Conservation (phyloP, 2,113 vertebrate genomes). For the Gobio gobio region DNA sequence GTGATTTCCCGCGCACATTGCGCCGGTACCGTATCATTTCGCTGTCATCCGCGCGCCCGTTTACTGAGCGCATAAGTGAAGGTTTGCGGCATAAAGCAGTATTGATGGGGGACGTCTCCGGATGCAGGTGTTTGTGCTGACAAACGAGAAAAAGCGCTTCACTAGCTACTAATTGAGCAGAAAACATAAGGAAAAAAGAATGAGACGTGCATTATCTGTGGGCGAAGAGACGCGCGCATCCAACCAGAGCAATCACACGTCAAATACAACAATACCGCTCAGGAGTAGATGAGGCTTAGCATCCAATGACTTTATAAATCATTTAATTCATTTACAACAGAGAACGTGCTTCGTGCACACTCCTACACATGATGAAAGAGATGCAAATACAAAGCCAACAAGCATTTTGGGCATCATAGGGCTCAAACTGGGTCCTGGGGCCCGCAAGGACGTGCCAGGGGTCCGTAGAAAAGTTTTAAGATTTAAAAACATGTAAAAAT, state of each 20-base stretch:
- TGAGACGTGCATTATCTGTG: conserved; percentile 82
- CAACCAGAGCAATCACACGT: conserved; percentile 84
- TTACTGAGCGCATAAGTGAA: conserved; percentile 78
- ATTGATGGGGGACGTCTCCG: conserved; percentile 84
- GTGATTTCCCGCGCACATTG: conserved; percentile 83
- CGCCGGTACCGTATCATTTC: conserved; percentile 87
- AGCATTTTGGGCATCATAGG: no score
- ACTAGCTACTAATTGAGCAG: conserved; percentile 92
- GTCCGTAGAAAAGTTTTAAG: no score
- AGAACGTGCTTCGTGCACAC: neutral
- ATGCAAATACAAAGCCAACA: neutral
- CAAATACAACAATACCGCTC: conserved; percentile 44
- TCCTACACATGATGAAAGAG: neutral
- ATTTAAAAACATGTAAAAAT: no score
- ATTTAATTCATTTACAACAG: neutral
- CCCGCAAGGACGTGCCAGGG: no score
- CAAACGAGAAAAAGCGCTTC: conserved; percentile 85
- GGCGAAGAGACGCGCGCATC: conserved; percentile 82
- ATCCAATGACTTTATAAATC: neutral
- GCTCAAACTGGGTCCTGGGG: no score
- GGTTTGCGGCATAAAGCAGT: conserved; percentile 82
- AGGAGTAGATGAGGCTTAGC: neutral
- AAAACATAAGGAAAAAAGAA: conserved; percentile 84
- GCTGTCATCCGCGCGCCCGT: conserved; percentile 87
- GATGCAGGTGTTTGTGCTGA: conserved; percentile 89